Evolutionary conservation across 2,797 vertebrate genomes (phyloP).

Genomic region (Poecilia gillii): DNA sequence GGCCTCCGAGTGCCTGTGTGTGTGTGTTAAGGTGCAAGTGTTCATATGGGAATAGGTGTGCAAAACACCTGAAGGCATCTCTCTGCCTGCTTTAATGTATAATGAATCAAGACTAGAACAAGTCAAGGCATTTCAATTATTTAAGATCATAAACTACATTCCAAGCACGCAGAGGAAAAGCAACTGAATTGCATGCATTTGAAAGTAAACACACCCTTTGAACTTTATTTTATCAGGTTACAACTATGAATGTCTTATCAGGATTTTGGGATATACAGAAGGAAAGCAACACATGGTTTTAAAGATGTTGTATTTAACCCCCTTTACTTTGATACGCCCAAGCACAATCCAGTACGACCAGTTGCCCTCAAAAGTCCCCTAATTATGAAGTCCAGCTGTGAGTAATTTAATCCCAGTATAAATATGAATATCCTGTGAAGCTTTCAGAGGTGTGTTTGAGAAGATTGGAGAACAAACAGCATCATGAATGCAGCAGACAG

Average conservation of each 20-base stretch:
- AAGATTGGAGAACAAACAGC: not conserved
- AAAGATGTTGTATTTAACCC: not conserved
- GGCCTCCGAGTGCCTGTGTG: slow-evolving; percentile 3
- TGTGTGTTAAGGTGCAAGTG: not conserved
- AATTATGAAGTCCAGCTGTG: not conserved
- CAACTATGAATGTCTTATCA: not conserved
- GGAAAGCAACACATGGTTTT: not conserved
- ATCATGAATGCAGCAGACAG: not conserved
- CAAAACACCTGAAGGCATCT: slow-evolving; percentile 47
- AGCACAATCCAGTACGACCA: not conserved
- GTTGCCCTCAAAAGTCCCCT: not conserved
- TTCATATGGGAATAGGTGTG: slow-evolving; percentile 30
- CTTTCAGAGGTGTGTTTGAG: not conserved
- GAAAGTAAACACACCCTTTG: not conserved
- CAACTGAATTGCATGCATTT: slow-evolving; percentile 3
- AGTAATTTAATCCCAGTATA: not conserved
- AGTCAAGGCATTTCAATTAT: slow-evolving; percentile 63
- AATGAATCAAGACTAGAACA: slow-evolving; percentile 65
- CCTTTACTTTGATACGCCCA: not conserved
- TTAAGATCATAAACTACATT: slow-evolving; percentile 36
- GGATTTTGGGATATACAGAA: not conserved
- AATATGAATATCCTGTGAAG: not conserved
- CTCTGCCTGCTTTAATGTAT: slow-evolving; percentile 60
- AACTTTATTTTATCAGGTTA: not conserved
- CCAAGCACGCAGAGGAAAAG: slow-evolving; percentile 1